phyloP scores from a whole-genome alignment of 2,888 invertebrate genomes.

The Aphidoletes aphidimyza region DNA sequence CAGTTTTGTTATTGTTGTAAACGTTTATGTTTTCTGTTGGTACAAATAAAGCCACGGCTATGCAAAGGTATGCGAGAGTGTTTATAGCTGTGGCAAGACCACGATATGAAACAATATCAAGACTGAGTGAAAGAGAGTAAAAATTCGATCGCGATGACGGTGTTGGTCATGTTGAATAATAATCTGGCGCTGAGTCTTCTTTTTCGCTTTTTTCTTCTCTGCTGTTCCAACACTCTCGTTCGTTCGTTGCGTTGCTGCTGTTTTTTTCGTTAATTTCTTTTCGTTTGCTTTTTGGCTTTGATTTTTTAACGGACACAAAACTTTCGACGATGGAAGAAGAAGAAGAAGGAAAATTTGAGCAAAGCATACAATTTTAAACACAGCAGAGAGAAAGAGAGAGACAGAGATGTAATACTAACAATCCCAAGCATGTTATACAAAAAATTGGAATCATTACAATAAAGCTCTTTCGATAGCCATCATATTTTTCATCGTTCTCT shows the following conservation, averaged over 20 bases:
- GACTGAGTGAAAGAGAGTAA: conserved; percentile 48
- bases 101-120: background rate
- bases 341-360: background rate
- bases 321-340: background rate
- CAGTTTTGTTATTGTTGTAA: conserved; percentile 51
- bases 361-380: background rate
- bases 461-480: background rate
- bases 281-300: conserved; percentile 3
- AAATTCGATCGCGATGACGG: conserved; percentile 19
- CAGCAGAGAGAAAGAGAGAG: background rate
- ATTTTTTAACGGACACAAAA: conserved; percentile 5
- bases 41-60: background rate
- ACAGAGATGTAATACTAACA: background rate
- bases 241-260: background rate
- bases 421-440: no score
- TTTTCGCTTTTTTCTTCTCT: background rate
- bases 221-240: background rate
- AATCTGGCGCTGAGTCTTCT: no score
- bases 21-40: background rate
- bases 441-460: conserved; percentile 33
- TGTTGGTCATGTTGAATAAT: conserved; percentile 40
- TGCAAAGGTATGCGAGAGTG: background rate
- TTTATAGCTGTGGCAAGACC: background rate
- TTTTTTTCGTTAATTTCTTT: conserved; percentile 9
- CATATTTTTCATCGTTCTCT: conserved; percentile 13